These are phyloP conservation scores for Neoseiulus cucumeris DNA, from an alignment of 1,140 invertebrate species.

Conservation along the genomic window DNA sequence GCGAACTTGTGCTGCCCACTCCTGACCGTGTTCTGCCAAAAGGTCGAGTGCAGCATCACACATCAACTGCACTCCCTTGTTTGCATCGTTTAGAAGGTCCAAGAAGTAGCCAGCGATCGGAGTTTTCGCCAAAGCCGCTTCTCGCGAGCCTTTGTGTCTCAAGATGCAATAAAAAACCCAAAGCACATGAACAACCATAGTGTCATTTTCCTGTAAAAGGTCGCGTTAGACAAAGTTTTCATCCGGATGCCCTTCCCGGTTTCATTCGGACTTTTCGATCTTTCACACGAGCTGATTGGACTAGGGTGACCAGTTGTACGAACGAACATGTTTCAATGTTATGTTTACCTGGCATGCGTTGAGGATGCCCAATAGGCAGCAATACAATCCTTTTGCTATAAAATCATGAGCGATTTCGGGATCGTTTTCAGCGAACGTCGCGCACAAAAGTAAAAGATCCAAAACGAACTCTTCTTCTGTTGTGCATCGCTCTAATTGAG, in stretches of 20 bases:
- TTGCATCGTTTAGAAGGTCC: neutral
- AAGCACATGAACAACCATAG: neutral
- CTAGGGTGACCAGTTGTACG: too few relatives aligned
- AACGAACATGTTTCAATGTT: too few relatives aligned
- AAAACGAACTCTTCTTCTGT: neutral
- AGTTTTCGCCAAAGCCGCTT: neutral
- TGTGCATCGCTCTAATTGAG: neutral
- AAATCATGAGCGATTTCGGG: neutral
- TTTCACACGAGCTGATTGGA: too few relatives aligned
- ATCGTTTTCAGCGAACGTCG: neutral
- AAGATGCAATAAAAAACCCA: neutral
- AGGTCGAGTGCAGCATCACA: neutral
- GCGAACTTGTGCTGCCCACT: neutral
- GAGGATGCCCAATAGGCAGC: neutral
- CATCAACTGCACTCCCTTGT: neutral
- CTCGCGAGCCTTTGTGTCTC: neutral
- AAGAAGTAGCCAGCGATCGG: neutral
- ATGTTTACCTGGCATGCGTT: slow-evolving; percentile 7
- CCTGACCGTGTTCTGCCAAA: neutral
- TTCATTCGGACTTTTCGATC: too few relatives aligned
- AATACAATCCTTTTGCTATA: neutral
- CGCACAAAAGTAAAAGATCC: neutral
- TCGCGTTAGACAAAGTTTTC: too few relatives aligned
- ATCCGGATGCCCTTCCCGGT: too few relatives aligned
- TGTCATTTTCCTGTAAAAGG: neutral